These are phyloP conservation scores for Parelbella ahira DNA, from an alignment of 2,888 invertebrate genomes.

Conservation along the genomic window DNA sequence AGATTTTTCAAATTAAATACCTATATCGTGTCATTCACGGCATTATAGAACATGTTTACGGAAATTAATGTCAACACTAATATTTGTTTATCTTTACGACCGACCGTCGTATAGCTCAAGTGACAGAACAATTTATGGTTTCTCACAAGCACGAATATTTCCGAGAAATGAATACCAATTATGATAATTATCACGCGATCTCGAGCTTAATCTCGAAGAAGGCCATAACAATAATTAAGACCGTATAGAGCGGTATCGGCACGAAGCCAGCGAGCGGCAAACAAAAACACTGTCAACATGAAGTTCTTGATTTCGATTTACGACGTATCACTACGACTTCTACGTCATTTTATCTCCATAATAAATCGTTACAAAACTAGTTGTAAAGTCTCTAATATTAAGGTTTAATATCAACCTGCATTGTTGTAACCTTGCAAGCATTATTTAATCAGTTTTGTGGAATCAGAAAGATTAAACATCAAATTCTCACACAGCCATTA, in stretches of 20 bases:
- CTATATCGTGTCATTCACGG: conserved; percentile 3
- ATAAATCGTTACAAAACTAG: conserved; percentile 6
- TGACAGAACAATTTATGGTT: conserved; percentile 33
- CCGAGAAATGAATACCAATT: conserved; percentile 61
- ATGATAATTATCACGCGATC: conserved; percentile 69
- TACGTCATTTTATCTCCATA: conserved; percentile 32
- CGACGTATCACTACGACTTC: conserved; percentile 42
- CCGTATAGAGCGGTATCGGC: conserved; percentile 66
- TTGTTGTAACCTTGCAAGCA: conserved; percentile 4
- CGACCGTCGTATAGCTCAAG: conserved; percentile 24
- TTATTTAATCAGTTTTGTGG: conserved; percentile 28
- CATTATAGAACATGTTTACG: conserved; percentile 13
- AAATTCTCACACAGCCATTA: conserved; percentile 63
- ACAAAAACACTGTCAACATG: conserved; percentile 62
- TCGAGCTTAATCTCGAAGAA: conserved; percentile 51
- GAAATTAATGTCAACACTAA: conserved; percentile 22
- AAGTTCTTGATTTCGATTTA: conserved; percentile 63
- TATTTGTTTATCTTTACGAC: conserved; percentile 31
- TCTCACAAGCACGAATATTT: conserved; percentile 43
- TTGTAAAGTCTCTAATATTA: conserved; percentile 9
- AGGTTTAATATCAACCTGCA: conserved; percentile 27
- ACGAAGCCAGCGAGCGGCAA: conserved; percentile 67
- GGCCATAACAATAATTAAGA: conserved; percentile 68
- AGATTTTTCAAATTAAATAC: conserved; percentile 8
- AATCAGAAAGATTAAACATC: conserved; percentile 58